Conservation (phyloP, 2,888 invertebrate genomes). For the Actias luna region DNA sequence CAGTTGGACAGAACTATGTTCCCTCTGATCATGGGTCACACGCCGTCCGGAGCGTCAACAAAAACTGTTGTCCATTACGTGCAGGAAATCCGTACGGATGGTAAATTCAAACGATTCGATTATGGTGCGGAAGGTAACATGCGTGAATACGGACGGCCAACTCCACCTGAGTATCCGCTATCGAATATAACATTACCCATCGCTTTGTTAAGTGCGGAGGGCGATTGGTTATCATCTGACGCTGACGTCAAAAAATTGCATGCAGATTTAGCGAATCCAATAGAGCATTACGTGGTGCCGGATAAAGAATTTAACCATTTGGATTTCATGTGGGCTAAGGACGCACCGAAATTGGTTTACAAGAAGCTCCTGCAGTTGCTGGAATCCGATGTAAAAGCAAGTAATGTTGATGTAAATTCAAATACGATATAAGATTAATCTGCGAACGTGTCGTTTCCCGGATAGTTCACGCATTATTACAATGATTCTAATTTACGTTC, state of each 20-base stretch:
- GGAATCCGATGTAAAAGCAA: conserved; percentile 47
- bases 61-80: conserved; percentile 87
- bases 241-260: conserved; percentile 83
- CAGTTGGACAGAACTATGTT: conserved; percentile 86
- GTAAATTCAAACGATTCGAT: conserved; percentile 86
- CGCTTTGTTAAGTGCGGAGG: conserved; percentile 84
- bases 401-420: neutral
- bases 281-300: conserved; percentile 83
- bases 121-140: conserved; percentile 84
- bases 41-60: conserved; percentile 88
- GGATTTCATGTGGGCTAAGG: conserved; percentile 86
- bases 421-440: no score
- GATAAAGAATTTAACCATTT: conserved; percentile 86
- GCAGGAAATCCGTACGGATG: conserved; percentile 80
- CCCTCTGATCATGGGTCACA: conserved; percentile 85
- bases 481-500: no score
- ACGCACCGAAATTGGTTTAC: conserved; percentile 84
- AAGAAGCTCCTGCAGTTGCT: conserved; percentile 71
- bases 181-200: conserved; percentile 83
- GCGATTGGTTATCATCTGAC: conserved; percentile 88
- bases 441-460: no score
- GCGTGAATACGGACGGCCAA: conserved; percentile 76
- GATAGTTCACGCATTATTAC: no score
- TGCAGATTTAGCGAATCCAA: conserved; percentile 74
- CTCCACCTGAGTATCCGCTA: conserved; percentile 84